Base-by-base conservation (phyloP, 2,113 vertebrate species). In the Ceratotherium simum region DNA sequence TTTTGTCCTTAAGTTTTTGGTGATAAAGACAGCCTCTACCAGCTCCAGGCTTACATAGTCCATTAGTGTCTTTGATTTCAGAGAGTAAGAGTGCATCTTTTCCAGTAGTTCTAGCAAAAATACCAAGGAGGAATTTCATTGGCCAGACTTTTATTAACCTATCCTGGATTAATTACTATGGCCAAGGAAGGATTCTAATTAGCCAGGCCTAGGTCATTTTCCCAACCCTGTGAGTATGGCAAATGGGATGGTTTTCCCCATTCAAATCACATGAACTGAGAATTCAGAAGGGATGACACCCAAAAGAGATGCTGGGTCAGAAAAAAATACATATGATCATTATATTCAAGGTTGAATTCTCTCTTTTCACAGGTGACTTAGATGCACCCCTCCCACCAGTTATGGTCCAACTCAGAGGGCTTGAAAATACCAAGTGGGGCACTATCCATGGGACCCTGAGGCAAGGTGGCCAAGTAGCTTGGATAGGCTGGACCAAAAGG, bases 221-320 rank as follows among this genome's bases (percentile, higher is more conserved):
- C 21, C 33, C 11, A 89, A 84, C 2, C 8, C 46, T 84, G 6
- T 89, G 13, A 70, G 60, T 46, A 4, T 89, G 56, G 64, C 36
- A 65, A 89, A 89, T 39, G 10, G 16, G 31, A 92, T 95, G 54
- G 36, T 72, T 84, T 48, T 84, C 70, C 48, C 46, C 84, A 85
- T 76, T 29, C 23, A 69, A 67, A 97, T 95, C 39, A 90, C 75
- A 86, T 76, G 33, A 86, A 93, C 79, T 90, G 39, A 73, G 85
- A 90, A 90, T 67, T 86, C 72, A 56, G 65, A 33, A 93, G 33
- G 51, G 20, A 76, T 90, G 23, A 81, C 25, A n/a, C 29, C 27
- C 48, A 67, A 90, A 81, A 86, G 36, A 93, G 48, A 95, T 91
- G 11, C 27, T 90, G 58, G 9, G 48, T 78, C 51, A 83, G 42